Percentiles rank a stretch among this genome's conserved stretches.
Conservation (phyloP, 2,797 vertebrate species). For the Loriculus beryllinus region DNA sequence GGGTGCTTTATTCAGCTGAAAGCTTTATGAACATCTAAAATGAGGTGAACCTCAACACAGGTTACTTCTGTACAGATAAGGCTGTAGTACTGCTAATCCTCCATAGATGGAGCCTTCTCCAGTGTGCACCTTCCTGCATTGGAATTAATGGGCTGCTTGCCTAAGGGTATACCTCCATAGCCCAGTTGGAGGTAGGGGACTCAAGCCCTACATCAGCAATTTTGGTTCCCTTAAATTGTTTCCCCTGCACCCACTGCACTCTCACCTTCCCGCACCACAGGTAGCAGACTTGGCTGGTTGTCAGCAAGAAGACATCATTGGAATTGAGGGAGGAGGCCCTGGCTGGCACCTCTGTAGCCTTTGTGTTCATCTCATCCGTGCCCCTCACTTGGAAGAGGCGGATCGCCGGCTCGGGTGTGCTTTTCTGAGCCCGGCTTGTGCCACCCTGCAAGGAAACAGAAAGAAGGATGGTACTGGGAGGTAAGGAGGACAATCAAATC, state of each 20-base stretch:
- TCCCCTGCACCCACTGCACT: accelerated
- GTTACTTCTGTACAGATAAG: not conserved
- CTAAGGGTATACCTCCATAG: not conserved
- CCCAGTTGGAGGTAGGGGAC: not conserved
- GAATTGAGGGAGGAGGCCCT: slow-evolving; percentile 86
- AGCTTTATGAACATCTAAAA: not conserved
- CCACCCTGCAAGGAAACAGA: slow-evolving; percentile 77
- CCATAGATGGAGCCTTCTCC: not conserved
- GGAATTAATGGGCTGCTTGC: not conserved
- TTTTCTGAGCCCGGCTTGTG: slow-evolving; percentile 76
- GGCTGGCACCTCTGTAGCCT: slow-evolving; percentile 83
- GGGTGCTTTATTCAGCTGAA: not conserved
- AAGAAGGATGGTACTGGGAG: not conserved
- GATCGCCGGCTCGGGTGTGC: slow-evolving; percentile 35
- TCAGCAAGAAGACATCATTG: slow-evolving; percentile 87
- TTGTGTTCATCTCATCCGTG: slow-evolving; percentile 84
- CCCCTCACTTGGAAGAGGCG: slow-evolving; percentile 90
- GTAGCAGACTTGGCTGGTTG: slow-evolving; percentile 76
- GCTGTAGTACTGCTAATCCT: not conserved
- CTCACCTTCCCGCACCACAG: slow-evolving; percentile 93
- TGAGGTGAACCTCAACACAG: not conserved
- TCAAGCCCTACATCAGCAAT: not conserved
- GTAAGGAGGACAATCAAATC: not conserved
- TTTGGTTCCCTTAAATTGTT: accelerated
- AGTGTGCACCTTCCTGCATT: not conserved